Evolutionary conservation across 2,888 invertebrate genomes (phyloP), one percentile per base, ranked within the genome.

Genomic region (Agriopis marginaria): DNA sequence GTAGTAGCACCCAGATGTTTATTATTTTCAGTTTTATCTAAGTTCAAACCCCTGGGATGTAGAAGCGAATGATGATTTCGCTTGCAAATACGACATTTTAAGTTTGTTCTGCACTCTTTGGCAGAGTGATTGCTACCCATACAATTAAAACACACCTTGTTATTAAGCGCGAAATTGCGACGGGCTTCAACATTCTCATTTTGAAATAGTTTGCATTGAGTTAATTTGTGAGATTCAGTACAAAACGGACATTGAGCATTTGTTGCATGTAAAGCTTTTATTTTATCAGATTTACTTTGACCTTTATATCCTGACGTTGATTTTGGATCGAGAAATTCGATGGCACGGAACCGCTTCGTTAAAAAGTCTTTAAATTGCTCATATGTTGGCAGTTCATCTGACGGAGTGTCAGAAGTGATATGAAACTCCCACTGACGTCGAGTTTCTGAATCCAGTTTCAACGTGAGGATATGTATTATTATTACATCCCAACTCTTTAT

Each of bases 41-140:
- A 23, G 17, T 23, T 23, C 6, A 32, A 40, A 14, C 55, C 40
- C 39, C 9, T 58, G 7, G 44, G 17, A 23, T 58, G 58, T 3
- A 58, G 45, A 7, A 58, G 40, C 10, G 45, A 44, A 58, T 58
- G 58, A 11, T 58, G 58, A 10, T 11, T 10, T 2, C 45, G 17
- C 12, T 8, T 17, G 40, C 58, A 58, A 23, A 58, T 58, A 9
- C 23, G 10, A 58, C 58, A 58, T 8, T 12, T 44, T 23, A 45
- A 7, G 23, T 9, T 45, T 5, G 11, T 45, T 1, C 14, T n/a
- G 12, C 71, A 44, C 17, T 10, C 40, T 50, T 49, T 61, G 11
- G 59, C 66, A 12, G 59, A 54, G n/a, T 66, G 66, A 40, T 66
- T 66, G 53, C 44, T 11, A 39, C 66, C 66, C 40, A 66, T 55